Evolutionary conservation across 2,797 vertebrate species (phyloP).

Genomic region (Diplodus puntazzo): DNA sequence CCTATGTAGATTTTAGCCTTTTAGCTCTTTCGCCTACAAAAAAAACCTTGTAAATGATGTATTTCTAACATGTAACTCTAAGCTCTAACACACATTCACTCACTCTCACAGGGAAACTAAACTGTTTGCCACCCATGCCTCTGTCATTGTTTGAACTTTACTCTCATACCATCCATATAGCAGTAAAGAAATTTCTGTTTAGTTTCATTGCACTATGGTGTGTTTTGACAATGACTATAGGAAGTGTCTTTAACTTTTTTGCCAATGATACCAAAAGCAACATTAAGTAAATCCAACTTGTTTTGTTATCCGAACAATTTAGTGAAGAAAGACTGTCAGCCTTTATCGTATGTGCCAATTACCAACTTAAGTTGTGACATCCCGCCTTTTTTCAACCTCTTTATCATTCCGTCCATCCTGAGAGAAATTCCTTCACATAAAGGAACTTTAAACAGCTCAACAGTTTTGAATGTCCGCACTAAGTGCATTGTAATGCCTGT

Average conservation of each 20-base stretch:
- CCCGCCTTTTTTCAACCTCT: constrained; percentile 61
- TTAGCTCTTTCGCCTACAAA: constrained; percentile 82
- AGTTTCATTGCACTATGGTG: constrained; percentile 80
- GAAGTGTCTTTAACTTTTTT: constrained; percentile 79
- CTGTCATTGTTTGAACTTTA: constrained; percentile 63
- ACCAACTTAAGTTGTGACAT: constrained; percentile 62
- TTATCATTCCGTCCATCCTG: constrained; percentile 73
- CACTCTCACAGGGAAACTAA: constrained; percentile 67
- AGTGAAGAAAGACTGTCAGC: constrained; percentile 74
- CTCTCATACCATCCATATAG: constrained; percentile 60
- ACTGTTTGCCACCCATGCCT: constrained; percentile 74
- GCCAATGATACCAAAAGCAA: constrained; percentile 81
- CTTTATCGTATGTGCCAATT: constrained; percentile 82
- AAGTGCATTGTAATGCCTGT: constrained; percentile 89
- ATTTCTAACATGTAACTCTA: constrained; percentile 78
- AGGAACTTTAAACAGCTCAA: constrained; percentile 82
- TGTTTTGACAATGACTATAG: constrained; percentile 78
- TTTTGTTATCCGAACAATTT: constrained; percentile 61
- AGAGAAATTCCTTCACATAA: constrained; percentile 71
- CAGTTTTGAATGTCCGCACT: constrained; percentile 87
- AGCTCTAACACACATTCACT: constrained; percentile 69
- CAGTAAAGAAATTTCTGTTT: constrained; percentile 67
- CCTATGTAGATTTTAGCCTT: constrained; percentile 80
- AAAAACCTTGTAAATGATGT: constrained; percentile 83
- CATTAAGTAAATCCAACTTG: constrained; percentile 62